Base-by-base conservation (phyloP, 2,888 invertebrate species). In the Agriotes lineatus region DNA sequence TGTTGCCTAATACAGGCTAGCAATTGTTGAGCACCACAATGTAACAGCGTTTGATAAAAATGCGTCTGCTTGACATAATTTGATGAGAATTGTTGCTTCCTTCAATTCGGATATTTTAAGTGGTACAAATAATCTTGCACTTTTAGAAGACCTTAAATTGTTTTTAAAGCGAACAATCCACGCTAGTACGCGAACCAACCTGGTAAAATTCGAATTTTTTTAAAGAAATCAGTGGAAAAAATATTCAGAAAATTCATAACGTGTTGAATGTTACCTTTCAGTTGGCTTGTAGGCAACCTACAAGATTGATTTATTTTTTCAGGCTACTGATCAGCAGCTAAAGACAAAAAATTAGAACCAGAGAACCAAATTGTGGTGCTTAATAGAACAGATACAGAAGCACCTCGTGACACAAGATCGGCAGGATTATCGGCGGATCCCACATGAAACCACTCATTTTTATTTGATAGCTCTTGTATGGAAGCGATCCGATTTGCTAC, bases 1-100 rank as follows among this genome's bases (percentile, higher is more conserved):
- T 60, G 52, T 50, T 69, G 58, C 42, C 72, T 25, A 18, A 72
- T 37, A n/a, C 12, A 39, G 19, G 44, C 12, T 30, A 73, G 33
- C 18, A 70, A 39, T 25, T 58, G n/a, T 58, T 74, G 72, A 12
- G 71, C 12, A n/a, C 72, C 73, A 20, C 70, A 69, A 67, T 76
- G 75, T 12, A 66, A 50, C n/a, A 61, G 35, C 33, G 18, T 9
- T n/a, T 5, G 10, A 45, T 72, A 71, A 65, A 60, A 64, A 12
- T 56, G 30, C 25, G 3, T 25, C 25, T 5, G 25, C 25, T 25
- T 25, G 25, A 7, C 25, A 52, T 52, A n/a, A 22, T 20, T 52
- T 52, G 6, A 20, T 14, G 19, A 52, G 22, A 6, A 19, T 52
- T 2, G 52, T 19, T 7, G 5, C 25, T 3, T 25, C 7, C 3